Evolutionary conservation across 2,113 vertebrate species (phyloP), one percentile per base, ranked within the genome.

Genomic region (Ibidorhyncha struthersii): DNA sequence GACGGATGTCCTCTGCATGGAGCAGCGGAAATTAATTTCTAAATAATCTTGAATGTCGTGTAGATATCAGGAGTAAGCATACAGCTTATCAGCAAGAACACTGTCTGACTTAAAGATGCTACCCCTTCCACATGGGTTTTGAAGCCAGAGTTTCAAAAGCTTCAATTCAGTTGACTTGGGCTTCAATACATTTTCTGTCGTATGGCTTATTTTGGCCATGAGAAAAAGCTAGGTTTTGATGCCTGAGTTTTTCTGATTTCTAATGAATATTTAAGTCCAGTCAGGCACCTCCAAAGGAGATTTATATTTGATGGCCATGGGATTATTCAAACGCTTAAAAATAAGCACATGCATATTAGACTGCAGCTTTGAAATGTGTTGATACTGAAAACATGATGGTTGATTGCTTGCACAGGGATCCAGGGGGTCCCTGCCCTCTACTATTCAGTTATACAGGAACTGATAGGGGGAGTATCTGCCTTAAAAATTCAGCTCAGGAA

Each of bases 381-480:
- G 50, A 3, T 63, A 61, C 4, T 34, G 25, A 90, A 88, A 63
- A 43, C 40, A 25, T 4, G 10, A 14, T 6, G 8, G 25, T 36
- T 77, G 67, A 34, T 50, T 73, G 13, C 25, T 92, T 53, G 10
- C 45, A 38, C 12, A 38, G 36, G 49, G 65, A 61, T 40, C 34
- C 71, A 72, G 26, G 38, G 30, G 11, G 12, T 77, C 36, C 8
- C 36, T 50, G 18, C 19, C 43, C 66, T 70, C 43, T 52, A 2
- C 18, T 80, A 10, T 61, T 53, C 34, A 8, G 6, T 27, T 58
- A 70, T 0, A 77, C 8, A 32, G 15, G 58, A 89, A 41, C 1
- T 0, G 0, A 32, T 4, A 4, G 0, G 4, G 10, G 18, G 6
- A 30, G 36, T 8, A 88, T 9, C 8, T 55, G 34, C 17, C 43